These are phyloP conservation scores for Hesperia comma DNA, from an alignment of 2,888 invertebrate genomes.

Conservation along the genomic window DNA sequence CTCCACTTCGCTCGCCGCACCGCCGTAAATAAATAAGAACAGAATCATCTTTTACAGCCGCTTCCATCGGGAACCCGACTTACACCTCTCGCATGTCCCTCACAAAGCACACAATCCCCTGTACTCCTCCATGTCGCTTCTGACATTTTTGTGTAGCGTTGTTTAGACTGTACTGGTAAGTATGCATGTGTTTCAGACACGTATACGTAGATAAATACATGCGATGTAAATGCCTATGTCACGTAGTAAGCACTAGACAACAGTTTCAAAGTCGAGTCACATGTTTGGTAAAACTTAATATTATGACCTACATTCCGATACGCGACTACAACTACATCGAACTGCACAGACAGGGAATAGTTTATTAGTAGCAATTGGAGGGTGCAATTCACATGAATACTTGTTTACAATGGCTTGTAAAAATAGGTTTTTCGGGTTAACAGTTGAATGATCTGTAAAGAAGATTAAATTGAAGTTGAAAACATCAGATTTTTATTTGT, in stretches of 20 bases:
- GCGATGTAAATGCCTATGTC: slow-evolving; percentile 48
- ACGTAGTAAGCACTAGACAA: slow-evolving; percentile 41
- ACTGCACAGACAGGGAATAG: slow-evolving; percentile 6
- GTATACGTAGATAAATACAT: slow-evolving; percentile 65
- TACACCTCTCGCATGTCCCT: slow-evolving; percentile 44
- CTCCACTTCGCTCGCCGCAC: slow-evolving; percentile 84
- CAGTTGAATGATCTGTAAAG: too few species aligned
- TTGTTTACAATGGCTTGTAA: too few species aligned
- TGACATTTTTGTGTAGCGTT: slow-evolving; percentile 48
- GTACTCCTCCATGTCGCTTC: slow-evolving; percentile 43
- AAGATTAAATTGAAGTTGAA: too few species aligned
- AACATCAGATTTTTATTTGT: too few species aligned
- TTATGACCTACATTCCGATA: slow-evolving; percentile 47
- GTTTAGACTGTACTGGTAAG: slow-evolving; percentile 70
- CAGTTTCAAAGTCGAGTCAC: slow-evolving; percentile 60
- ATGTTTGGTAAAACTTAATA: slow-evolving; percentile 56
- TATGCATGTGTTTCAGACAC: slow-evolving; percentile 73
- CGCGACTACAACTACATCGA: slow-evolving; percentile 41
- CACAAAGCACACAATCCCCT: slow-evolving; percentile 48
- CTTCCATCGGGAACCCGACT: slow-evolving; percentile 53
- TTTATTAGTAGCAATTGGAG: too few species aligned
- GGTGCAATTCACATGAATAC: too few species aligned
- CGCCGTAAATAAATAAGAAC: slow-evolving; percentile 84
- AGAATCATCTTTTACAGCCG: slow-evolving; percentile 83
- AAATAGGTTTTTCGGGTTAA: too few species aligned